Evolutionary conservation across 2,113 vertebrate genomes (phyloP).

Genomic region (Phylloscopus trochilus): DNA sequence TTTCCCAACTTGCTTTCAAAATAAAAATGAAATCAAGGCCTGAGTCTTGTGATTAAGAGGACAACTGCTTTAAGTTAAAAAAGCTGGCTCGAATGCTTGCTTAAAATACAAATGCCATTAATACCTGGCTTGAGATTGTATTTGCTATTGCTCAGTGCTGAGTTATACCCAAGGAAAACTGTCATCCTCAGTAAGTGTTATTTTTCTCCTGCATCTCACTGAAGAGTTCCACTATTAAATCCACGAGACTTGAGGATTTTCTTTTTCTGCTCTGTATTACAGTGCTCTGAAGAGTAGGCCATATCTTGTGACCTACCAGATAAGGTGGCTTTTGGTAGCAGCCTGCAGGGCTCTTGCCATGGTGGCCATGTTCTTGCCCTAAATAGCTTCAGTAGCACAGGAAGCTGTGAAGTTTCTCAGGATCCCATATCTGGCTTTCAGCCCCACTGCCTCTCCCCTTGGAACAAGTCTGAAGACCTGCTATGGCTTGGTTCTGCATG

Average conservation of each 20-base stretch:
- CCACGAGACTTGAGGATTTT: neutral
- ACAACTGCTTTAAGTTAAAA: neutral
- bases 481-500: neutral
- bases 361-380: neutral
- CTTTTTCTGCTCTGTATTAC: neutral
- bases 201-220: neutral
- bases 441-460: neutral
- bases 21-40: constrained; percentile 75
- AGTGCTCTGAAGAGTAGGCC: neutral
- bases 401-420: neutral
- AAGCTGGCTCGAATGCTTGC: neutral
- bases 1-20: constrained; percentile 77
- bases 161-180: neutral
- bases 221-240: neutral
- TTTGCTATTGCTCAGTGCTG: neutral
- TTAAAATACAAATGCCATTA: neutral
- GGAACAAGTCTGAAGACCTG: neutral
- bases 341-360: neutral
- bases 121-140: neutral
- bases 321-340: neutral
- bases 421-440: neutral
- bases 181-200: neutral
- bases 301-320: neutral
- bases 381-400: neutral
- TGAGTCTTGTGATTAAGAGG: constrained; percentile 43